These are phyloP conservation scores for Spodoptera exigua DNA, from an alignment of 2,888 invertebrate genomes.

Conservation along the genomic window DNA sequence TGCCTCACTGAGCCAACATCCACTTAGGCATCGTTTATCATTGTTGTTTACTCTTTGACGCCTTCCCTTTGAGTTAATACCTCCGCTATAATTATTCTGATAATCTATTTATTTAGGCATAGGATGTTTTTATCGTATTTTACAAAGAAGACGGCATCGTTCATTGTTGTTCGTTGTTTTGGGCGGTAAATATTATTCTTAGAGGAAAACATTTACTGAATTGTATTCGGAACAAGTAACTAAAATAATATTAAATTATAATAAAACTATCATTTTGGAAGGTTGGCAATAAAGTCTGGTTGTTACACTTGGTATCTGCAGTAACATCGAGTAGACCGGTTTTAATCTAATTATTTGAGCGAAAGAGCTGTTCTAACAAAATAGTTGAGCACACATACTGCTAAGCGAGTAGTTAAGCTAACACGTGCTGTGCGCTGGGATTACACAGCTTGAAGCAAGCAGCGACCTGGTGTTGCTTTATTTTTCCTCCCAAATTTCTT, in stretches of 20 bases:
- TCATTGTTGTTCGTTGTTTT: too few species aligned
- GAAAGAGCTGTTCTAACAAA: constrained; percentile 13
- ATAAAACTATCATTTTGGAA: too few species aligned
- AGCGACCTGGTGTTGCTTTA: neutral
- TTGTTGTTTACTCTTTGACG: constrained; percentile 46
- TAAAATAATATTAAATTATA: neutral
- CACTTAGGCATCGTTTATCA: constrained; percentile 56
- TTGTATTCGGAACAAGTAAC: neutral
- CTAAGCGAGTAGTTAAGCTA: constrained; percentile 37
- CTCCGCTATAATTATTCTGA: constrained; percentile 34
- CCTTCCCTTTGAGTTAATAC: constrained; percentile 40
- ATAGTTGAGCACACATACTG: constrained; percentile 11
- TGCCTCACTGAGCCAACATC: constrained; percentile 43
- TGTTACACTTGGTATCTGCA: neutral
- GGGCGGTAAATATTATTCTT: neutral
- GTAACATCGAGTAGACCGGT: neutral
- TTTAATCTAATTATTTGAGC: constrained; percentile 27
- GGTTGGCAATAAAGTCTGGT: neutral
- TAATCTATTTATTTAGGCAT: constrained; percentile 36
- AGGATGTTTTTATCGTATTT: neutral
- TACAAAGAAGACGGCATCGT: too few species aligned
- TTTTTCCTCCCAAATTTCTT: constrained; percentile 9
- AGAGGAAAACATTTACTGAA: neutral
- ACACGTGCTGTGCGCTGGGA: constrained; percentile 42
- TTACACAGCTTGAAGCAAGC: constrained; percentile 30